These are phyloP conservation scores for Phymastichus coffea DNA, from an alignment of 1,140 invertebrate genomes.

Conservation along the genomic window DNA sequence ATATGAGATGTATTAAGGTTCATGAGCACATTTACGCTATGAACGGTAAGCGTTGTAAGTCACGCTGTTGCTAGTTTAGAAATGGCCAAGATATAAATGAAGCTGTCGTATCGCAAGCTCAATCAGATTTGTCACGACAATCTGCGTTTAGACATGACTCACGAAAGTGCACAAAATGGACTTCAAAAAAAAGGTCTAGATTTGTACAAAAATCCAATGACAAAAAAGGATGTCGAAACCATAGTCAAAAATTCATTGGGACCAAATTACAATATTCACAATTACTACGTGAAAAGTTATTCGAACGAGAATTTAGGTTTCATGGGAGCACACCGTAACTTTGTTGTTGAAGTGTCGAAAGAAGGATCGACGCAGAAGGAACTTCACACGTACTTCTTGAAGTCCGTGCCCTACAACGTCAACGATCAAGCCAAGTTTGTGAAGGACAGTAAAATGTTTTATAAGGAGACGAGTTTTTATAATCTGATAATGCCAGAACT, in stretches of 20 bases:
- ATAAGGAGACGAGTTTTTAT: not conserved
- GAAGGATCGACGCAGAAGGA: conserved; percentile 15
- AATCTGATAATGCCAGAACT: not conserved
- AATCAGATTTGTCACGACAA: too few species aligned
- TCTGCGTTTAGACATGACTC: too few species aligned
- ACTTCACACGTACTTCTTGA: not conserved
- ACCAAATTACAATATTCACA: not conserved
- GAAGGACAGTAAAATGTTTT: not conserved
- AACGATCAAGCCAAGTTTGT: not conserved
- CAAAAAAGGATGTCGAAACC: not conserved
- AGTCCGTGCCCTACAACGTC: not conserved
- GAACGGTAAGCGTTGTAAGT: too few species aligned
- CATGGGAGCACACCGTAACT: not conserved
- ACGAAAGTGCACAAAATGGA: too few species aligned
- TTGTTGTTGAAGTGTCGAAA: conserved; percentile 17
- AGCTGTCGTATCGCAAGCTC: too few species aligned
- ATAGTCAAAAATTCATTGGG: not conserved
- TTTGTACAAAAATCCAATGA: too few species aligned
- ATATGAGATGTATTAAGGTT: too few species aligned
- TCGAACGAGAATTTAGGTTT: not conserved
- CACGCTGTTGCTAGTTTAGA: too few species aligned
- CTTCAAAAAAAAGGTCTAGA: too few species aligned
- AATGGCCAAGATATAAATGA: too few species aligned
- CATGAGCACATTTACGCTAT: too few species aligned
- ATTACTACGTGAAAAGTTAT: not conserved